Conservation (phyloP, 2,797 vertebrate genomes). For the Tragopan temminckii region DNA sequence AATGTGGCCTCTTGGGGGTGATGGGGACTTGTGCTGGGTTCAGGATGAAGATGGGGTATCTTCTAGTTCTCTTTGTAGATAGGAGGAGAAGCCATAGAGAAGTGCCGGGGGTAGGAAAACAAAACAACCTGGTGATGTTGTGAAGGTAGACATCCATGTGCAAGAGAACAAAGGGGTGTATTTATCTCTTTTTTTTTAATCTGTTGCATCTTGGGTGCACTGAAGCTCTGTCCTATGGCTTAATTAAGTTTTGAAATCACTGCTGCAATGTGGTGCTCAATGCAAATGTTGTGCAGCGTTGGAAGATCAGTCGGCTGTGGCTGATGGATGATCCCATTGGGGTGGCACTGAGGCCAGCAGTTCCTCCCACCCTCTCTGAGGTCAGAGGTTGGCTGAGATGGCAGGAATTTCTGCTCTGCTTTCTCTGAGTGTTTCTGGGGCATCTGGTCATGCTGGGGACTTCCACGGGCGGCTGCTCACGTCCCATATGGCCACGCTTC, state of each 20-base stretch:
- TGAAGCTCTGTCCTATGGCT: background rate
- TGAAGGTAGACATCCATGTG: background rate
- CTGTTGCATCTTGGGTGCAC: background rate
- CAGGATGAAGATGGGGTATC: background rate
- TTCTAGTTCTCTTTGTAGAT: rapidly evolving
- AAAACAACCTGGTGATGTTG: rapidly evolving
- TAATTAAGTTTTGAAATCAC: background rate
- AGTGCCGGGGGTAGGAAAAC: too few species aligned
- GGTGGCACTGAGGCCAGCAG: rapidly evolving
- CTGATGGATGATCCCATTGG: rapidly evolving
- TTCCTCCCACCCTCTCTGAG: background rate
- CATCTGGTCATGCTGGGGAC: background rate
- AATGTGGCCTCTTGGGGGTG: rapidly evolving
- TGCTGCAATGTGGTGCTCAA: background rate
- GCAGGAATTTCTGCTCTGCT: rapidly evolving
- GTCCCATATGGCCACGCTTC: background rate
- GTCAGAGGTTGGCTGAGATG: background rate
- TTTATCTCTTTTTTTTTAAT: background rate
- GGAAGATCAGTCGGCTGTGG: rapidly evolving
- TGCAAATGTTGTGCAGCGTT: background rate
- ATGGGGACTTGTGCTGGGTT: background rate
- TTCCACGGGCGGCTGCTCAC: rapidly evolving
- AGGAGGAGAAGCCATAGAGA: background rate
- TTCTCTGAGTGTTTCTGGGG: background rate
- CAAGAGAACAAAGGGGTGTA: background rate